Percentiles rank a stretch among this genome's conserved stretches.
These are phyloP conservation scores for Coptotermes formosanus DNA, from an alignment of 1,140 invertebrate genomes.

Conservation along the genomic window DNA sequence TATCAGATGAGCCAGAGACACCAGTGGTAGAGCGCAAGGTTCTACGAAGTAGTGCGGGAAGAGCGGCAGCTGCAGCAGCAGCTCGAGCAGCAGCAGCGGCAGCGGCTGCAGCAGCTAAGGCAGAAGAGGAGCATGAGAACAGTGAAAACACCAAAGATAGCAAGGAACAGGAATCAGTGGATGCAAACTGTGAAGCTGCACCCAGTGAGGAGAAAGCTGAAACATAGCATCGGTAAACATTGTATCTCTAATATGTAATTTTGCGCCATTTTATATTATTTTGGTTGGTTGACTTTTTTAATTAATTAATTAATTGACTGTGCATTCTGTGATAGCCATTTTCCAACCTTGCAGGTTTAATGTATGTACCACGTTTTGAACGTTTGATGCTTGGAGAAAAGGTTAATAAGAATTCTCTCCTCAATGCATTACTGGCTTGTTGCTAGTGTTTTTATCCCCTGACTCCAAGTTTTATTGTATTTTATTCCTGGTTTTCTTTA, in stretches of 20 bases:
- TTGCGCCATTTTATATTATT: constrained; percentile 28
- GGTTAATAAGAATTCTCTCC: not conserved
- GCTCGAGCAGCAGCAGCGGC: constrained; percentile 39
- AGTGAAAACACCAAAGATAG: constrained; percentile 32
- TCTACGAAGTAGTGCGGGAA: constrained; percentile 50
- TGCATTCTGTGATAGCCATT: constrained; percentile 35
- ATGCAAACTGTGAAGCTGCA: not conserved
- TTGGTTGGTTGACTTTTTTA: constrained; percentile 29
- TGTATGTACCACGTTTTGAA: constrained; percentile 25
- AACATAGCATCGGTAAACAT: constrained; percentile 30
- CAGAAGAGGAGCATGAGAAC: constrained; percentile 1
- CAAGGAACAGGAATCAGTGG: constrained; percentile 18
- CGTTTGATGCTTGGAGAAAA: constrained; percentile 23
- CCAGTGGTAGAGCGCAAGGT: constrained; percentile 50
- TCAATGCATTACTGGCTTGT: not conserved
- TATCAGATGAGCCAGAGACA: constrained; percentile 42
- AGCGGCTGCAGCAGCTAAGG: constrained; percentile 23
- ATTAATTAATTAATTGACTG: constrained; percentile 32
- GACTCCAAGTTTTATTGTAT: not conserved
- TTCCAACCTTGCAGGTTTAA: constrained; percentile 29
- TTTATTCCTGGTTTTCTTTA: constrained; percentile 19
- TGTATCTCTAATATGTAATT: constrained; percentile 17
- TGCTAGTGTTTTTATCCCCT: not conserved
- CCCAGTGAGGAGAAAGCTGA: constrained; percentile 20
- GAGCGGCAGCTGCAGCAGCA: constrained; percentile 40